Base-by-base conservation (phyloP, 37 sponge, comb jelly and placozoan species). In the Tethya wilhelma region DNA sequence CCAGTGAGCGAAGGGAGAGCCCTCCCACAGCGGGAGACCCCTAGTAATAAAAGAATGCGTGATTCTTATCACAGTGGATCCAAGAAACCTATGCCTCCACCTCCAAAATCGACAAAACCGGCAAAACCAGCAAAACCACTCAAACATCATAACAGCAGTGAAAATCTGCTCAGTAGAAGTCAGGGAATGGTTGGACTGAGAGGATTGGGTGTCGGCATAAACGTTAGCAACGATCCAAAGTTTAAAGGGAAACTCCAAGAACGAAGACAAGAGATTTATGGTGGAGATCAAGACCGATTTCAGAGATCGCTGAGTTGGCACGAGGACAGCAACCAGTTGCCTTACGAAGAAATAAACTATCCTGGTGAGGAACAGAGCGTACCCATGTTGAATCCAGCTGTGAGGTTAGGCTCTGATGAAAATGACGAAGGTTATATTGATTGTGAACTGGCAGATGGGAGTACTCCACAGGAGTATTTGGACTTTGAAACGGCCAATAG, bases 261-360 rank as follows among this genome's bases (percentile, higher is more conserved):
- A 43, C 69, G 56, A 34, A 53, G 70, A 69, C 80, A 80, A 56
- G 79, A 79, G 41, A 0, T 80, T 14, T 69, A 80, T 58, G 80
- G 57, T 19, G 63, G n/a, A 56, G 8, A 29, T n/a, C 9, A 41
- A 38, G n/a, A n/a, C 23, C n/a, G 0, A 12, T 11, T 33, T 68
- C 0, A 32, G 68, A 23, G 1, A 68, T 38, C n/a, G 41, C 1
- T 38, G 41, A 1, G 6, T 38, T 7, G n/a, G n/a, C n/a, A n/a
- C n/a, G n/a, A n/a, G n/a, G n/a, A n/a, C n/a, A n/a, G n/a, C n/a
- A n/a, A n/a, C n/a, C n/a, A n/a, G n/a, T n/a, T n/a, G n/a, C n/a
- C n/a, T n/a, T n/a, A n/a, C n/a, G n/a, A n/a, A n/a, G n/a, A n/a
- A n/a, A n/a, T n/a, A n/a, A n/a, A n/a, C n/a, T n/a, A n/a, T n/a